Percentiles rank a stretch among this genome's conserved stretches.
phyloP scores from a whole-genome alignment of 1,140 invertebrate species.

The Ectropis grisescens region DNA sequence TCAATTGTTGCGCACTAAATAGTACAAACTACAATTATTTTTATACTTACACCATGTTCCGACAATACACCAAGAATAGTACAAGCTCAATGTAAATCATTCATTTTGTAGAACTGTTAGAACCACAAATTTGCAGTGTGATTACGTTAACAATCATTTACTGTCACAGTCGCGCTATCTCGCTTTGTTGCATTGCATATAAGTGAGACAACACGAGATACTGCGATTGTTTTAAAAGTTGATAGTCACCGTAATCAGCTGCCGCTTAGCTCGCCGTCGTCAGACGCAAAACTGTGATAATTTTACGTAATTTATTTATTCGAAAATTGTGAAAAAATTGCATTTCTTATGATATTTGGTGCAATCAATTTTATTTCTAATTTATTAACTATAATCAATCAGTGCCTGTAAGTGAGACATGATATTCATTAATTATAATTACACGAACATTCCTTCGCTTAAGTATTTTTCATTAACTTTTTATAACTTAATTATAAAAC shows the following conservation, averaged over 20 bases:
- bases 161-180: too few species aligned
- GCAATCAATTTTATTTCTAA: conserved; percentile 10
- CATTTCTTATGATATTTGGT: conserved; percentile 4
- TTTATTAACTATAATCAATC: conserved; percentile 19
- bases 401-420: conserved; percentile 63
- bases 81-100: background rate
- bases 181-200: too few species aligned
- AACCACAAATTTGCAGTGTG: too few species aligned
- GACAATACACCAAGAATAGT: conserved; percentile 21
- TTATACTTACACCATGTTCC: conserved; percentile 42
- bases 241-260: too few species aligned
- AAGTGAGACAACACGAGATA: too few species aligned
- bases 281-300: conserved; percentile 44
- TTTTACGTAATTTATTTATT: conserved; percentile 30
- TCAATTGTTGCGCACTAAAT: conserved; percentile 43
- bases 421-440: conserved; percentile 51
- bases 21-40: conserved; percentile 47
- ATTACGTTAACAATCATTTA: too few species aligned
- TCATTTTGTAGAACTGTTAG: too few species aligned
- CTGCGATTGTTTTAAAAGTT: too few species aligned
- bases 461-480: conserved; percentile 14
- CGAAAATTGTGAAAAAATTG: conserved; percentile 2
- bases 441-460: conserved; percentile 32
- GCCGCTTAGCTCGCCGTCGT: too few species aligned
- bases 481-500: conserved; percentile 11